A percentile compares a stretch with the other conserved stretches of the same genome.
These are phyloP conservation scores for Crocuta crocuta DNA, from an alignment of 2,113 vertebrate genomes.

Conservation along the genomic window DNA sequence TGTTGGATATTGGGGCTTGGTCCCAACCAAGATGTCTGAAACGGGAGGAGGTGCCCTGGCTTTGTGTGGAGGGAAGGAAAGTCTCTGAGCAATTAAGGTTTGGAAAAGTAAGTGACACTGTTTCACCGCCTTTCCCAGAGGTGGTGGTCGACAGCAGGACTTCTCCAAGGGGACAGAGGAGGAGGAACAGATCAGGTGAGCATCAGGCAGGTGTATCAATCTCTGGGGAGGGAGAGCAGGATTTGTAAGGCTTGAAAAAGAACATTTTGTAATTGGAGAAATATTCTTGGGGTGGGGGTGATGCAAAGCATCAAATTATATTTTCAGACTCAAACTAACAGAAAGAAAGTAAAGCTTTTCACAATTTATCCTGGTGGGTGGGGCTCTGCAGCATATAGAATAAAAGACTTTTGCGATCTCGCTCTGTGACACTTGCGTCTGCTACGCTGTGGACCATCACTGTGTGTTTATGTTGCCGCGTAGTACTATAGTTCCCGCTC, in stretches of 20 bases:
- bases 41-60: not conserved
- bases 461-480: not conserved
- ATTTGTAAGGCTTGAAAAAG: not conserved
- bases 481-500: not conserved
- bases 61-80: not conserved
- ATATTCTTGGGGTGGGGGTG: not conserved
- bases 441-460: not conserved
- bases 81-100: constrained; percentile 50
- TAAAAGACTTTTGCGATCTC: not conserved
- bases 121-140: not conserved
- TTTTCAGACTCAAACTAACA: not conserved
- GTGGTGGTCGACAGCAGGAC: not conserved
- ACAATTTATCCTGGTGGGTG: not conserved
- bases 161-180: not conserved
- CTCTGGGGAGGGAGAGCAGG: not conserved
- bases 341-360: not conserved
- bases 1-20: constrained; percentile 27
- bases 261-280: not conserved
- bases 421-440: not conserved
- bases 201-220: not conserved
- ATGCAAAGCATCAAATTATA: not conserved
- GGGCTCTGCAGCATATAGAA: not conserved
- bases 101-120: constrained; percentile 30
- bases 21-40: not conserved
- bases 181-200: not conserved